Conservation (phyloP, 2,797 vertebrate species). For the Leucoraja ocellata region DNA sequence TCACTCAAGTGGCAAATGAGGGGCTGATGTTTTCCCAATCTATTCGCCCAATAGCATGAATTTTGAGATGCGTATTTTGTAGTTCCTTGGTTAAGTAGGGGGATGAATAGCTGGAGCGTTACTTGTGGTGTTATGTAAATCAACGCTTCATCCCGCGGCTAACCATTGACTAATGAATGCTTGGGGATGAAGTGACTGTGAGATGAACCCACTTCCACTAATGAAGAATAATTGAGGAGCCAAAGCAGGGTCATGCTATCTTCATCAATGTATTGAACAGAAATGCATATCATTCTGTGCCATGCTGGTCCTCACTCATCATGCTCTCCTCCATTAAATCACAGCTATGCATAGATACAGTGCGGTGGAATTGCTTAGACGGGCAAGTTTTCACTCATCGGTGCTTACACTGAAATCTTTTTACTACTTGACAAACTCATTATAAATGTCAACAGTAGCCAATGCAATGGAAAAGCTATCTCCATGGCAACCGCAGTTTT, state of each 20-base stretch:
- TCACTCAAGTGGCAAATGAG: background rate
- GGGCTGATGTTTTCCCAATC: background rate
- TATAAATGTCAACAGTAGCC: background rate
- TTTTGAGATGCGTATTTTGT: background rate
- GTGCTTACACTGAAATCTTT: background rate
- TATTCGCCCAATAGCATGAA: background rate
- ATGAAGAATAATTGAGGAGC: slow-evolving; percentile 22
- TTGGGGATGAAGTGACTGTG: background rate
- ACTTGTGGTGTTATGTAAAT: background rate
- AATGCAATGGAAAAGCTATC: slow-evolving; percentile 18
- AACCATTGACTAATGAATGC: background rate
- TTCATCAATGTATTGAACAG: background rate
- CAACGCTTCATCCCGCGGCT: background rate
- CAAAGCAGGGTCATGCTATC: background rate
- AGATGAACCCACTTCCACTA: background rate
- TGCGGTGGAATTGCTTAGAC: background rate
- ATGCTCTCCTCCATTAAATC: background rate
- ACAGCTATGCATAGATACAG: background rate
- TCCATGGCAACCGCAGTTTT: background rate
- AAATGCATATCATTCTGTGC: background rate
- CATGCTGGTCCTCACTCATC: background rate
- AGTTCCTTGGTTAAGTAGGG: background rate
- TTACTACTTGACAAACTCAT: slow-evolving; percentile 19
- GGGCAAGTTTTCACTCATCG: background rate
- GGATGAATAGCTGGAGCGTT: background rate